Evolutionary conservation across 2,113 vertebrate genomes (phyloP).

Genomic region (Nansenia antarctica): DNA sequence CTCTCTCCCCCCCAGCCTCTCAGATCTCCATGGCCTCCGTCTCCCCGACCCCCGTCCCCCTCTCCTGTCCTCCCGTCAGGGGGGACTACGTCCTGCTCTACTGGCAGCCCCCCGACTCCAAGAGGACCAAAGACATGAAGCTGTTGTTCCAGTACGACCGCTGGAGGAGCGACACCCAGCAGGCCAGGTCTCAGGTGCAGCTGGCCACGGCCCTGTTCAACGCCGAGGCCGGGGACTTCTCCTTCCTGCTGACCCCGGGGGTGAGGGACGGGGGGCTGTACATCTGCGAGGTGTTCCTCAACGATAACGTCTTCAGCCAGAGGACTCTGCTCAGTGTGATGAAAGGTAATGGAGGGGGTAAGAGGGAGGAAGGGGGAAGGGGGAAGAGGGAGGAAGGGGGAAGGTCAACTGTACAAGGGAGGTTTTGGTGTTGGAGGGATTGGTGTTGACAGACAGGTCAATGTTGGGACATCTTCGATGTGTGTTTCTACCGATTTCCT

Average conservation of each 20-base stretch:
- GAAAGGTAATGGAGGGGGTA: constrained; percentile 58
- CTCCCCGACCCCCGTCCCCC: constrained; percentile 23
- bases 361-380: background rate
- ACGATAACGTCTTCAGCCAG: constrained; percentile 54
- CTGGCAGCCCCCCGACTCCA: constrained; percentile 51
- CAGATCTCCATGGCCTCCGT: constrained; percentile 34
- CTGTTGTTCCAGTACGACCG: constrained; percentile 56
- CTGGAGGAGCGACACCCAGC: constrained; percentile 54
- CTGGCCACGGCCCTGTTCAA: constrained; percentile 41
- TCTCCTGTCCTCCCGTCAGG: constrained; percentile 47
- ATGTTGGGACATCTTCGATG: background rate
- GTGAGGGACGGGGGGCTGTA: constrained; percentile 63
- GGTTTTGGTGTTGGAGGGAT: background rate
- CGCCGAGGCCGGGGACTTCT: constrained; percentile 52
- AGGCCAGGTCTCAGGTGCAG: background rate
- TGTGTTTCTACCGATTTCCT: background rate
- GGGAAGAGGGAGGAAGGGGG: background rate
- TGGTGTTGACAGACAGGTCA: background rate
- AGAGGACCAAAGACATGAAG: fast-evolving
- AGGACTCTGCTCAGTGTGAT: constrained; percentile 63
- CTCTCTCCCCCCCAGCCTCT: constrained; percentile 30
- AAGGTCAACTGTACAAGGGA: no score
- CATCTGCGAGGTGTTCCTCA: constrained; percentile 61
- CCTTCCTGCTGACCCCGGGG: constrained; percentile 58
- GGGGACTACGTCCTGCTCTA: constrained; percentile 68